Evolutionary conservation across 2,797 vertebrate genomes (phyloP).

Genomic region (Thripadectes ignobilis): DNA sequence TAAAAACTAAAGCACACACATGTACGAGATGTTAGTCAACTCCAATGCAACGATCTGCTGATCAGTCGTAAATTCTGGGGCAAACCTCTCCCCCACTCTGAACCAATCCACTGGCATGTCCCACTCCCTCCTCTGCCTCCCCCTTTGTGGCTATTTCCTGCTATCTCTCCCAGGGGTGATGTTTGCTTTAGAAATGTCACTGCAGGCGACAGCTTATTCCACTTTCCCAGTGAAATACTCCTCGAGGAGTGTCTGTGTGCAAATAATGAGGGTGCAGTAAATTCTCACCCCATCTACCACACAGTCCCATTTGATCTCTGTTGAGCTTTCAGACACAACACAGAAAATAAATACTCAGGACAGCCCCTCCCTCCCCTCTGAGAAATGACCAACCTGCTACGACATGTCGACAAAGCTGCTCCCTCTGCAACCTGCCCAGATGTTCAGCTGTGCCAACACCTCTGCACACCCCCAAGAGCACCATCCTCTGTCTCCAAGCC

Average conservation of each 20-base stretch:
- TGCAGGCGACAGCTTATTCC: background rate
- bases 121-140: background rate
- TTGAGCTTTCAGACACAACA: background rate
- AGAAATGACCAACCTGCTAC: background rate
- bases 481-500: background rate
- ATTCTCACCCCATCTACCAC: background rate
- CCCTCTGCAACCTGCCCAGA: background rate
- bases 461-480: background rate
- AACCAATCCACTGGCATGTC: background rate
- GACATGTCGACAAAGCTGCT: background rate
- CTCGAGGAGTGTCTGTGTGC: background rate
- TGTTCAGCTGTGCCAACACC: background rate
- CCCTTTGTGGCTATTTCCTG: background rate
- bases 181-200: conserved; percentile 8
- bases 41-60: background rate
- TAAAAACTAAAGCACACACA: background rate
- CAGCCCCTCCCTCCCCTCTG: background rate
- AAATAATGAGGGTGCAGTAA: conserved; percentile 7
- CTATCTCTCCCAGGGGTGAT: background rate
- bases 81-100: background rate
- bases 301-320: background rate
- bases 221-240: conserved; percentile 30
- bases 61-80: background rate
- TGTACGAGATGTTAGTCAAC: background rate
- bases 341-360: background rate